Conservation (phyloP, 2,113 vertebrate species). For the Ammodytes marinus region DNA sequence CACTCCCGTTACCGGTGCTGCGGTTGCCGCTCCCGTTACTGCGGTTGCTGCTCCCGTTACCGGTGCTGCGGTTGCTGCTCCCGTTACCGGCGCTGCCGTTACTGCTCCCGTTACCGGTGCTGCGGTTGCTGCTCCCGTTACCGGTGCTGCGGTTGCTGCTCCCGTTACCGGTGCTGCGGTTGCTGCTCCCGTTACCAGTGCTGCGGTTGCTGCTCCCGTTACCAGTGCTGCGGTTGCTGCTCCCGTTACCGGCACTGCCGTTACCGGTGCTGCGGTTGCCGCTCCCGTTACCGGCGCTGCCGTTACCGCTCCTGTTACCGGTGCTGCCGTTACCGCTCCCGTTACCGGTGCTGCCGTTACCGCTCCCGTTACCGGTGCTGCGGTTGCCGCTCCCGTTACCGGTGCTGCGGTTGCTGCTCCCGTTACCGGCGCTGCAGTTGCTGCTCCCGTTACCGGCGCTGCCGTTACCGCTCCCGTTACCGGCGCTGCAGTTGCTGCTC, state of each 20-base stretch:
- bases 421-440: background rate
- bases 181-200: no score
- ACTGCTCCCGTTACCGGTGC: no score
- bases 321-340: accelerated
- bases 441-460: background rate
- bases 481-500: background rate
- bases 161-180: no score
- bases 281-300: no score
- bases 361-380: accelerated
- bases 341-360: background rate
- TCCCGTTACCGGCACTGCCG: background rate
- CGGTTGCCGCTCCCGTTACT: no score
- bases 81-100: no score
- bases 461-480: accelerated
- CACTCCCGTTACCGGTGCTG: no score
- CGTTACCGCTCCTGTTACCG: accelerated
- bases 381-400: background rate
- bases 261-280: background rate
- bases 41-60: no score
- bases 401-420: no score
- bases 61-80: no score
- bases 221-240: background rate
- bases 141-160: no score
- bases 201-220: accelerated
- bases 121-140: no score